Evolutionary conservation across 2,113 vertebrate species (phyloP).

Genomic region (Dissostichus mawsoni): DNA sequence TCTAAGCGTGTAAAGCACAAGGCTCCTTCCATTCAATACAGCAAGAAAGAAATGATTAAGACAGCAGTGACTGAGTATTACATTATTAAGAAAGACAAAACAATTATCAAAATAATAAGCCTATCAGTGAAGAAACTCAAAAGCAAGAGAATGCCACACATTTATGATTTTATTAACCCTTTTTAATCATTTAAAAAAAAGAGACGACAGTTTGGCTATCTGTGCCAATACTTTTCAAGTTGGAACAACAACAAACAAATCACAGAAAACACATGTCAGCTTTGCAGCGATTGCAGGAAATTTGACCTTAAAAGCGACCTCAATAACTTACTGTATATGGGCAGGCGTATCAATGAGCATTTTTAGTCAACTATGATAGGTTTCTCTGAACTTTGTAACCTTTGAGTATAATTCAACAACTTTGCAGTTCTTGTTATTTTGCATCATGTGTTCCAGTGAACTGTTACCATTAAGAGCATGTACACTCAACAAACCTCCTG

Average conservation of each 20-base stretch:
- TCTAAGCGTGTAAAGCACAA: background rate
- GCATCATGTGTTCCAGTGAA: background rate
- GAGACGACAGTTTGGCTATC: too few relatives aligned
- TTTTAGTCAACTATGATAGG: background rate
- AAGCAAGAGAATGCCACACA: too few relatives aligned
- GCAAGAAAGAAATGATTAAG: background rate
- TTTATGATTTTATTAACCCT: too few relatives aligned
- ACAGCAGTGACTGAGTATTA: background rate
- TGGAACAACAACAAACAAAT: too few relatives aligned
- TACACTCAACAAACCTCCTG: background rate
- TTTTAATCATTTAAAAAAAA: too few relatives aligned
- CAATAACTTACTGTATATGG: background rate
- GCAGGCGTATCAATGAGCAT: background rate
- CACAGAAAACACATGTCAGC: background rate
- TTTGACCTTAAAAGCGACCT: constrained; percentile 1
- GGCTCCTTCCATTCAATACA: background rate
- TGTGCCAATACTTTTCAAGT: too few relatives aligned
- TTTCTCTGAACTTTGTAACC: background rate
- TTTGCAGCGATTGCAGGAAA: background rate
- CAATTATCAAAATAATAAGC: too few relatives aligned
- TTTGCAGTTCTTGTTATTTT: background rate
- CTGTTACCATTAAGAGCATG: background rate
- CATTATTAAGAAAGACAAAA: too few relatives aligned
- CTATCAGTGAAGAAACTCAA: too few relatives aligned
- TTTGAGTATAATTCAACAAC: background rate